A percentile compares a stretch with the other conserved stretches of the same genome.
Evolutionary conservation across 2,113 vertebrate species (phyloP).

Genomic region (human (Homo sapiens)): GRCh38 chr1:6451501-6452000

Average conservation of each 20-base stretch:
- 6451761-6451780: background rate
- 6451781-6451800: background rate
- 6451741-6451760: constrained; percentile 54
- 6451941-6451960: constrained; percentile 75
- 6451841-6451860: constrained; percentile 56
- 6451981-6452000: constrained; percentile 92
- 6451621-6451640: constrained; percentile 98
- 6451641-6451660: constrained; percentile 98
- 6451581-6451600: constrained; percentile 62
- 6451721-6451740: constrained; percentile 88
- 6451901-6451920: constrained; percentile 87
- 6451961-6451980: constrained; percentile 85
- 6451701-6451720: constrained; percentile 96
- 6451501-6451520: background rate
- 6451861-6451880: constrained; percentile 68
- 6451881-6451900: constrained; percentile 82
- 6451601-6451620: constrained; percentile 99
- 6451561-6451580: background rate
- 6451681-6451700: constrained; percentile 96
- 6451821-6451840: constrained; percentile 40
- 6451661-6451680: constrained; percentile 97
- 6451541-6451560: rapidly evolving
- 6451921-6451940: constrained; percentile 84
- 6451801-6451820: background rate
- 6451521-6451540: background rate